Evolutionary conservation across 2,797 vertebrate genomes (phyloP).

Genomic region (Neosilurus hyrtlii): DNA sequence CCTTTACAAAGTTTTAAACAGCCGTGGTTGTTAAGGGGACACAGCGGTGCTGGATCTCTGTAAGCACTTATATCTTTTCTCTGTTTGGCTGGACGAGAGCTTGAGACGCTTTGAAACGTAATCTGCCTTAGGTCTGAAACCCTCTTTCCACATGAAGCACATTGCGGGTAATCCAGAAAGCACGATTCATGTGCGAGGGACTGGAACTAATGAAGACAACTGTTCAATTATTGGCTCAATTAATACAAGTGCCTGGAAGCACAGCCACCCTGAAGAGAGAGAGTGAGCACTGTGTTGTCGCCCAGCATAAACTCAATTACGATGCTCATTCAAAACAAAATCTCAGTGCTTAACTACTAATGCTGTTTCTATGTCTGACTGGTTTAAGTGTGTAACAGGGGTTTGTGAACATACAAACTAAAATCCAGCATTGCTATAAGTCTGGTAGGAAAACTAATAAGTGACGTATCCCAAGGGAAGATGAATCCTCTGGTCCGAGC

Average conservation of each 20-base stretch:
- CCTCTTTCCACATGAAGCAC: slow-evolving; percentile 59
- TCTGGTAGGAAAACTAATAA: neutral
- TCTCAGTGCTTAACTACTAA: slow-evolving; percentile 64
- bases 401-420: neutral
- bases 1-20: slow-evolving; percentile 54
- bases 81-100: slow-evolving; percentile 31
- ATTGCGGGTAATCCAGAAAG: slow-evolving; percentile 68
- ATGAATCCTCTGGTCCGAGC: neutral
- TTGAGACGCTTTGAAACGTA: slow-evolving; percentile 37
- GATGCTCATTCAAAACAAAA: slow-evolving; percentile 56
- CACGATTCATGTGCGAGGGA: slow-evolving; percentile 66
- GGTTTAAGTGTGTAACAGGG: slow-evolving; percentile 51
- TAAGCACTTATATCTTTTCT: slow-evolving; percentile 49
- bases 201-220: slow-evolving; percentile 84
- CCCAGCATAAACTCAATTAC: slow-evolving; percentile 63
- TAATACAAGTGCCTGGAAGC: slow-evolving; percentile 76
- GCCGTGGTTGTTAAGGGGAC: slow-evolving; percentile 59
- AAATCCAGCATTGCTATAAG: neutral
- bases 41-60: slow-evolving; percentile 43
- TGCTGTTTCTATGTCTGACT: slow-evolving; percentile 60
- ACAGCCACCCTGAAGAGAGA: slow-evolving; percentile 66
- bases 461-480: neutral
- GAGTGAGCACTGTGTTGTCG: slow-evolving; percentile 63
- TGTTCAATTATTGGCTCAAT: slow-evolving; percentile 82
- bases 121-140: slow-evolving; percentile 54